phyloP scores from a whole-genome alignment of 2,113 vertebrate species.

The Cyprinus carpio region DNA sequence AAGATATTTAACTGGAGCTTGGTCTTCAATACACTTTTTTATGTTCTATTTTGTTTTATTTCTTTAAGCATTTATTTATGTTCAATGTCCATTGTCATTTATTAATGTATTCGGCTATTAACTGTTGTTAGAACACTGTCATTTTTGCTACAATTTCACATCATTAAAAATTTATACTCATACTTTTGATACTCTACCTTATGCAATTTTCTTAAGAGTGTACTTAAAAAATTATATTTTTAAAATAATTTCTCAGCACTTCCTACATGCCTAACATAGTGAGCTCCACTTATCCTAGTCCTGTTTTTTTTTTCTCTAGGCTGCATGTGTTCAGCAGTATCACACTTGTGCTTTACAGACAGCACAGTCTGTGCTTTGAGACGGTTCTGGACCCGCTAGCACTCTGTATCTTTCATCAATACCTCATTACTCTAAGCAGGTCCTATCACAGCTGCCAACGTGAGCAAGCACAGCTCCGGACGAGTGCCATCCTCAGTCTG shows the following conservation, averaged over 20 bases:
- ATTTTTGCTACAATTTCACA: too few relatives aligned
- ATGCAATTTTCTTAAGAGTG: too few relatives aligned
- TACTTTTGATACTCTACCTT: too few relatives aligned
- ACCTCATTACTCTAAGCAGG: constrained; percentile 30
- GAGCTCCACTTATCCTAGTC: not conserved
- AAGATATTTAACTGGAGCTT: too few relatives aligned
- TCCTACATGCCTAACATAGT: not conserved
- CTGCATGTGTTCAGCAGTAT: not conserved
- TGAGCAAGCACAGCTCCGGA: not conserved
- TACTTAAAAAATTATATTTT: too few relatives aligned
- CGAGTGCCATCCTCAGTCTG: constrained; percentile 28
- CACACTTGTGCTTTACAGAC: not conserved
- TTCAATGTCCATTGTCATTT: too few relatives aligned
- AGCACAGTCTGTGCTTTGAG: constrained; percentile 31
- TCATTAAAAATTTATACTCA: too few relatives aligned
- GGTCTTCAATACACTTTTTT: too few relatives aligned
- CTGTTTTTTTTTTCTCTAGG: not conserved
- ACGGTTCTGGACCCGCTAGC: not conserved
- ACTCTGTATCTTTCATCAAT: constrained; percentile 25
- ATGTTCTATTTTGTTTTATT: too few relatives aligned
- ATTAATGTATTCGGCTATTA: too few relatives aligned
- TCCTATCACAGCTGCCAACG: constrained; percentile 8
- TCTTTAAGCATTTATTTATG: too few relatives aligned
- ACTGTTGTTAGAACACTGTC: too few relatives aligned
- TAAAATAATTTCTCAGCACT: not conserved